These are phyloP conservation scores for Synergus umbraculus DNA, from an alignment of 2,888 invertebrate genomes.

Conservation along the genomic window DNA sequence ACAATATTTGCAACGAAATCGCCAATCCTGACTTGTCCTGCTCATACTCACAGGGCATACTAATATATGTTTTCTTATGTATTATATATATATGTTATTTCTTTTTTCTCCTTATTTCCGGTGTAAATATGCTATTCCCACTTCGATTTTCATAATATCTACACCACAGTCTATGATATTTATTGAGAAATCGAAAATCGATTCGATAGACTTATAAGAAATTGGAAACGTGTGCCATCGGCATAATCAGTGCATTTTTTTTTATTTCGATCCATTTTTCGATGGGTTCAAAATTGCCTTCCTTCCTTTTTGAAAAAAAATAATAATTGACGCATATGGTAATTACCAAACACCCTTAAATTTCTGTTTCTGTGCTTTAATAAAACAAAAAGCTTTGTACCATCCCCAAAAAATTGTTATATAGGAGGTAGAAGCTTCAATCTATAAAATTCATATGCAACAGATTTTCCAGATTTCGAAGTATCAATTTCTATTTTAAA, in stretches of 20 bases:
- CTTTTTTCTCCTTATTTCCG: not conserved
- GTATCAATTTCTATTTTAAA: not conserved
- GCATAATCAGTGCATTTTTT: not conserved
- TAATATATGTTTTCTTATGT: not conserved
- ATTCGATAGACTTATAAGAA: not conserved
- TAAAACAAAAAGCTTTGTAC: too few relatives aligned
- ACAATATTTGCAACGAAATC: slow-evolving; percentile 31
- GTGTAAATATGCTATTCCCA: not conserved
- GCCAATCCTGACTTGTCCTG: slow-evolving; percentile 30
- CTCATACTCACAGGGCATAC: not conserved
- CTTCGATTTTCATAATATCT: not conserved
- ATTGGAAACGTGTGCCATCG: not conserved
- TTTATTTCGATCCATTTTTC: too few relatives aligned
- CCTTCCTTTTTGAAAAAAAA: too few relatives aligned
- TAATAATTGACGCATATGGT: too few relatives aligned
- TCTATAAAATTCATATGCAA: not conserved
- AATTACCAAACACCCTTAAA: too few relatives aligned
- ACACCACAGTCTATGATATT: not conserved
- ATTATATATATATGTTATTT: not conserved
- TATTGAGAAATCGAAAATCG: slow-evolving; percentile 37
- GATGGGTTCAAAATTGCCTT: too few relatives aligned
- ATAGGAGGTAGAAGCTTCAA: too few relatives aligned
- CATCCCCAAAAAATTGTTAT: too few relatives aligned
- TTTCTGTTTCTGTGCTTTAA: too few relatives aligned
- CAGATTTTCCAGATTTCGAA: not conserved